Evolutionary conservation across 1,140 invertebrate genomes (phyloP).

Genomic region (Chlorops oryzae): DNA sequence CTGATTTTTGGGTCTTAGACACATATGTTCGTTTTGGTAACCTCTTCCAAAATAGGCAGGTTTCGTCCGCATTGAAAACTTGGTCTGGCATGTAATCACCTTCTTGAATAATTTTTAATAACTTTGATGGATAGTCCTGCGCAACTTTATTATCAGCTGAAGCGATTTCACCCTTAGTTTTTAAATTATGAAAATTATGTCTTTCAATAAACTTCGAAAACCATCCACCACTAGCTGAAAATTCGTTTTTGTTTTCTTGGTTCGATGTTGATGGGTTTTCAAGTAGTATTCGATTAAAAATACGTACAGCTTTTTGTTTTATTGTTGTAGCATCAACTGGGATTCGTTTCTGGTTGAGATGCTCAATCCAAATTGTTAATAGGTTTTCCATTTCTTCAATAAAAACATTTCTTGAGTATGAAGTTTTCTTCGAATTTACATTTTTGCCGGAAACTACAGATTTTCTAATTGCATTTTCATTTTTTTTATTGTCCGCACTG

Average conservation of each 20-base stretch:
- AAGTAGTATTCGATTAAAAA: too few species aligned
- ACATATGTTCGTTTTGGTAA: too few species aligned
- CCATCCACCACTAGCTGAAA: background rate
- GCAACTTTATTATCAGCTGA: background rate
- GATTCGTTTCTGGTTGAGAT: constrained; percentile 5
- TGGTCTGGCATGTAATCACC: too few species aligned
- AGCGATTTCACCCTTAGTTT: constrained; percentile 3
- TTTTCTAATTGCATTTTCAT: constrained; percentile 1
- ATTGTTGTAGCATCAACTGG: constrained; percentile 6
- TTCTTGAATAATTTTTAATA: background rate
- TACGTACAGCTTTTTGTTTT: too few species aligned
- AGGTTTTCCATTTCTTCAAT: constrained; percentile 7
- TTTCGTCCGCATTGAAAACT: too few species aligned
- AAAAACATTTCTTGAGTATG: constrained; percentile 3
- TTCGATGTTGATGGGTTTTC: too few species aligned
- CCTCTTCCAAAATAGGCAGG: too few species aligned
- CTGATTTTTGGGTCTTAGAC: background rate
- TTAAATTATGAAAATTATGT: background rate
- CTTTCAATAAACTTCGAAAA: background rate
- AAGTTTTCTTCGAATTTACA: constrained; percentile 5
- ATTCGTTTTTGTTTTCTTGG: background rate
- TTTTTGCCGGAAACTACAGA: constrained; percentile 4
- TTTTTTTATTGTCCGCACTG: constrained; percentile 7
- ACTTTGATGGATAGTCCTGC: background rate
- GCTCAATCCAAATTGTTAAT: constrained; percentile 5